Evolutionary conservation across 2,888 invertebrate species (phyloP).

Genomic region (Pristionchus fissidentatus): DNA sequence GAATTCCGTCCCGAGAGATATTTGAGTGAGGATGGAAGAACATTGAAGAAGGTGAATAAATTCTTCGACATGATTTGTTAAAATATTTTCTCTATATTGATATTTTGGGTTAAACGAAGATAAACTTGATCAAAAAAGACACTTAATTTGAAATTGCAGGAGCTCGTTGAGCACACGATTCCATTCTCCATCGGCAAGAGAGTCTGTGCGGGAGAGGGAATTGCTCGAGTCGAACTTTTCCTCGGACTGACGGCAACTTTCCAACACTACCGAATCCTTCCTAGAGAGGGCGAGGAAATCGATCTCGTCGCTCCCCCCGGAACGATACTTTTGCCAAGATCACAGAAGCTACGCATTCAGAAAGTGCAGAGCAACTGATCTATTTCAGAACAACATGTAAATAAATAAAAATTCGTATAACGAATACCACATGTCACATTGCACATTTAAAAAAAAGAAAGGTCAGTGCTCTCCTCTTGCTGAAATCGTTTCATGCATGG

Average conservation of each 20-base stretch:
- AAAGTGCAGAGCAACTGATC: too few relatives aligned
- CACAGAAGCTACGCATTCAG: background rate
- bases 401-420: too few relatives aligned
- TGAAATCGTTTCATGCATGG: too few relatives aligned
- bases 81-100: too few relatives aligned
- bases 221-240: background rate
- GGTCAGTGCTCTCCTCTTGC: too few relatives aligned
- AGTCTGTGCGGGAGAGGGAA: background rate
- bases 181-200: conserved; percentile 30
- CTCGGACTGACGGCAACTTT: background rate
- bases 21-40: background rate
- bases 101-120: too few relatives aligned
- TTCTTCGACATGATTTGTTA: too few relatives aligned
- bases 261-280: background rate
- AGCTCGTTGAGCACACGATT: conserved; percentile 24
- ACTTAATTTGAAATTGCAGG: too few relatives aligned
- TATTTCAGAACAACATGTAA: too few relatives aligned
- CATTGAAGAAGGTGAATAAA: background rate
- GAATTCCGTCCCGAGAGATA: conserved; percentile 23
- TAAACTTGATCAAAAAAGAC: too few relatives aligned
- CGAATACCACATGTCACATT: too few relatives aligned
- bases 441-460: too few relatives aligned
- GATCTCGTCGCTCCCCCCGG: background rate
- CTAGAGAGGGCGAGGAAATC: background rate
- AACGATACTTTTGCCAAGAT: background rate